A percentile compares a stretch with the other conserved stretches of the same genome.
These are phyloP conservation scores for Melinaea marsaeus DNA, from an alignment of 2,888 invertebrate species.

Conservation along the genomic window DNA sequence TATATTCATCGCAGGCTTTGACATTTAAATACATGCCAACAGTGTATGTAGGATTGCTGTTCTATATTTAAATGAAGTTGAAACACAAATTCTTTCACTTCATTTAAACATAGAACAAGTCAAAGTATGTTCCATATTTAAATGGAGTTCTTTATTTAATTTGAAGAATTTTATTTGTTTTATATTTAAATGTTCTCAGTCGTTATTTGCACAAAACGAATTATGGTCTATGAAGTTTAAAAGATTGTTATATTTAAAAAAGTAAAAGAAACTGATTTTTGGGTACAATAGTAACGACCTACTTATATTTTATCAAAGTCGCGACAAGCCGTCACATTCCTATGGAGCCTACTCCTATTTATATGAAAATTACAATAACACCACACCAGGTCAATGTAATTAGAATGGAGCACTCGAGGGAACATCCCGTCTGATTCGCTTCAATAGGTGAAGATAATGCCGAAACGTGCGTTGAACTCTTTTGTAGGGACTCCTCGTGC, in stretches of 20 bases:
- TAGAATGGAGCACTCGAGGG: slow-evolving; percentile 24
- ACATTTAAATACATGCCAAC: slow-evolving; percentile 1
- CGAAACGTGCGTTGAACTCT: slow-evolving; percentile 74
- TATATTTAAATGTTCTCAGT: too few species aligned
- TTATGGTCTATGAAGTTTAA: too few species aligned
- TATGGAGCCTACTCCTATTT: slow-evolving; percentile 17
- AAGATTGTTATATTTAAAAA: too few species aligned
- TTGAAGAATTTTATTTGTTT: too few species aligned
- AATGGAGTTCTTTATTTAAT: too few species aligned
- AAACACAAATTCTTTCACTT: too few species aligned
- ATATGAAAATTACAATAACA: slow-evolving; percentile 9
- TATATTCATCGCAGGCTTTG: slow-evolving; percentile 13
- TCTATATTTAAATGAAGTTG: too few species aligned
- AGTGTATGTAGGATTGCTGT: neutral
- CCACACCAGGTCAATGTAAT: slow-evolving; percentile 14
- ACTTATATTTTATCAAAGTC: slow-evolving; percentile 23
- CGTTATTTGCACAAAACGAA: too few species aligned
- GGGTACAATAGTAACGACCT: slow-evolving; percentile 19
- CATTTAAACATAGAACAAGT: too few species aligned
- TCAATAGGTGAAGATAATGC: slow-evolving; percentile 60
- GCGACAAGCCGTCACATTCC: slow-evolving; percentile 22
- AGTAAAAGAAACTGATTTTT: neutral
- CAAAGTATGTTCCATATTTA: too few species aligned
- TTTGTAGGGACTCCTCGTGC: slow-evolving; percentile 61
- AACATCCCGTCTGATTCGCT: slow-evolving; percentile 56